Evolutionary conservation across 1,140 invertebrate species (phyloP).

Genomic region (Solenopsis fugax): DNA sequence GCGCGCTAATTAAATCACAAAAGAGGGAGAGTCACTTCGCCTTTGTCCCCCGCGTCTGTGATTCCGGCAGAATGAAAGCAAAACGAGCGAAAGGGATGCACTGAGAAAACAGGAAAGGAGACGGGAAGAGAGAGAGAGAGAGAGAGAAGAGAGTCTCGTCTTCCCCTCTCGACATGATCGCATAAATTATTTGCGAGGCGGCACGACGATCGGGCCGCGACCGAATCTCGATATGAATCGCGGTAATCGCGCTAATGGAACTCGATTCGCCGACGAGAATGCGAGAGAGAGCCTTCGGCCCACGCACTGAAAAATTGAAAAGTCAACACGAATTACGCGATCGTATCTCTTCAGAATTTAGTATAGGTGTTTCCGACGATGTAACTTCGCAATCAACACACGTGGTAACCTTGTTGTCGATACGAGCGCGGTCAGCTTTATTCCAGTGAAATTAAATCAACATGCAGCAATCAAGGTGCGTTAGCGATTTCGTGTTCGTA

Average conservation of each 20-base stretch:
- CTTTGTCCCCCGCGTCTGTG: constrained; percentile 64
- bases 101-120: constrained; percentile 35
- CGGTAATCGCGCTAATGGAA: constrained; percentile 75
- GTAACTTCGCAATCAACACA: constrained; percentile 52
- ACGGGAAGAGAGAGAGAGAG: constrained; percentile 7
- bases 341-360: constrained; percentile 54
- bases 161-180: constrained; percentile 30
- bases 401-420: constrained; percentile 49
- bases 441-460: constrained; percentile 37
- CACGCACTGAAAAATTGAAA: constrained; percentile 61
- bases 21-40: constrained; percentile 71
- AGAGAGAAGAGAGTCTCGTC: constrained; percentile 44
- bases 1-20: constrained; percentile 78
- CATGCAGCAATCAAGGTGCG: constrained; percentile 1
- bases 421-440: constrained; percentile 22
- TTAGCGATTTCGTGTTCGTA: constrained; percentile 35
- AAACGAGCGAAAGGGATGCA: constrained; percentile 26
- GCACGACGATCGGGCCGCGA: constrained; percentile 60
- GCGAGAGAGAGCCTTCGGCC: constrained; percentile 40
- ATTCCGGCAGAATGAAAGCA: constrained; percentile 73
- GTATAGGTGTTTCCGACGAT: constrained; percentile 37
- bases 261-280: constrained; percentile 66
- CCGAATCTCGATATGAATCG: constrained; percentile 73
- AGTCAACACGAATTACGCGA: constrained; percentile 58
- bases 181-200: constrained; percentile 74